Conservation (phyloP, 2,797 vertebrate genomes). For the Acipenser oxyrinchus region DNA sequence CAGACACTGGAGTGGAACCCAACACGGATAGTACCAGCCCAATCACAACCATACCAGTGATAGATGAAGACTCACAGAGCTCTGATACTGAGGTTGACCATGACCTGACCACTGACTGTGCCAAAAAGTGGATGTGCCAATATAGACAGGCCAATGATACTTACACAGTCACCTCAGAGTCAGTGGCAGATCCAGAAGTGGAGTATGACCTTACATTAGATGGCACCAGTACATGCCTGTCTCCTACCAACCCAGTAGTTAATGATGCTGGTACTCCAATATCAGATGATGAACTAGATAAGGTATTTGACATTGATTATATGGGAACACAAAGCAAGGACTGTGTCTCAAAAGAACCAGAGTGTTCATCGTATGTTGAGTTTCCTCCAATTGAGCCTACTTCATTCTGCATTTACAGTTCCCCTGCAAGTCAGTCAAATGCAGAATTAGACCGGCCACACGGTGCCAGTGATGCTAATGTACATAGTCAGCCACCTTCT, state of each 20-base stretch:
- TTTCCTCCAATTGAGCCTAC: constrained; percentile 59
- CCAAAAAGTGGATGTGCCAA: constrained; percentile 45
- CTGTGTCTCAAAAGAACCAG: constrained; percentile 48
- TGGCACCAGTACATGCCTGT: constrained; percentile 55
- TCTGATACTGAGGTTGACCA: constrained; percentile 71
- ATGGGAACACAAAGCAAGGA: constrained; percentile 57
- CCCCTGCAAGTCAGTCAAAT: constrained; percentile 46
- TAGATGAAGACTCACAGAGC: constrained; percentile 64
- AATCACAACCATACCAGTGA: constrained; percentile 37
- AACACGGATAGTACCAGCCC: constrained; percentile 16
- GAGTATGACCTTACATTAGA: constrained; percentile 54
- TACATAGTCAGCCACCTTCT: constrained; percentile 34
- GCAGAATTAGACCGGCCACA: constrained; percentile 23
- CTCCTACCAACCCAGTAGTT: constrained; percentile 54
- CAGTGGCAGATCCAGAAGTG: constrained; percentile 49
- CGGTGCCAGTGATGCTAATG: constrained; percentile 25
- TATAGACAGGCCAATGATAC: constrained; percentile 47
- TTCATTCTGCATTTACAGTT: constrained; percentile 50
- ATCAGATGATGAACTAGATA: constrained; percentile 60
- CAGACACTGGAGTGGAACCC: constrained; percentile 21
- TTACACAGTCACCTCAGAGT: constrained; percentile 61
- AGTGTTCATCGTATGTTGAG: constrained; percentile 51
- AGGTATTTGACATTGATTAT: constrained; percentile 59
- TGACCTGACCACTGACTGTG: constrained; percentile 56
- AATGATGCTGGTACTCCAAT: constrained; percentile 51